phyloP scores from a whole-genome alignment of 2,797 vertebrate genomes.

The Pampus argenteus region DNA sequence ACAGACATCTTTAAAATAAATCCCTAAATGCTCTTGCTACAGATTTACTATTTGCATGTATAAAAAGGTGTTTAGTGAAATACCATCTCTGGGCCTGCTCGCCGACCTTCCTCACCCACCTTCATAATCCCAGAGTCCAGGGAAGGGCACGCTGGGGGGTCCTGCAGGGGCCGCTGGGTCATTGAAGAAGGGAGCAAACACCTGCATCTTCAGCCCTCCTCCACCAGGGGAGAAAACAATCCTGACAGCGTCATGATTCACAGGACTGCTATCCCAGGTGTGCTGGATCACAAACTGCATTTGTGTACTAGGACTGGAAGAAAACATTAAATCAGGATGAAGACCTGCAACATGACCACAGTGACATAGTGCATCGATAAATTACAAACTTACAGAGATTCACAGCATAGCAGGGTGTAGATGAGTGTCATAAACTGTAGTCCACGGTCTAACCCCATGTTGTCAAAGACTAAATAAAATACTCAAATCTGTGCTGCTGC shows the following conservation, averaged over 20 bases:
- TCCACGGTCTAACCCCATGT: slow-evolving; percentile 53
- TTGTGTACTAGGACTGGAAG: slow-evolving; percentile 55
- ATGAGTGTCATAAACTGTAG: slow-evolving; percentile 50
- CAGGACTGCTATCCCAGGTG: slow-evolving; percentile 89
- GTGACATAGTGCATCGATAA: neutral
- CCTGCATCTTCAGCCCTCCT: slow-evolving; percentile 86
- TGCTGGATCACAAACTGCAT: slow-evolving; percentile 89
- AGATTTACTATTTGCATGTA: neutral
- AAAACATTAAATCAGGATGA: slow-evolving; percentile 9
- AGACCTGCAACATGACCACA: neutral
- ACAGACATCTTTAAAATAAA: neutral
- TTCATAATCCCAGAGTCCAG: slow-evolving; percentile 93
- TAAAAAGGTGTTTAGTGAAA: neutral
- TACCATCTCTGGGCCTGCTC: neutral
- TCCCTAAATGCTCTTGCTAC: neutral
- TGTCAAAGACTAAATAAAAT: slow-evolving; percentile 19
- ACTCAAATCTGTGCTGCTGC: neutral
- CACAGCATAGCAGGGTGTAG: slow-evolving; percentile 49
- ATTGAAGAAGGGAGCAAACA: slow-evolving; percentile 91
- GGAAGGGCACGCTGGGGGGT: slow-evolving; percentile 86
- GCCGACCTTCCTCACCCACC: slow-evolving; percentile 76
- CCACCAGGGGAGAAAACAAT: slow-evolving; percentile 82
- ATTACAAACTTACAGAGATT: slow-evolving; percentile 58
- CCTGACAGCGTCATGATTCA: slow-evolving; percentile 85
- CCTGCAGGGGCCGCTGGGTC: slow-evolving; percentile 88